These are phyloP conservation scores for Anniella stebbinsi DNA, from an alignment of 2,797 vertebrate species.

Conservation along the genomic window DNA sequence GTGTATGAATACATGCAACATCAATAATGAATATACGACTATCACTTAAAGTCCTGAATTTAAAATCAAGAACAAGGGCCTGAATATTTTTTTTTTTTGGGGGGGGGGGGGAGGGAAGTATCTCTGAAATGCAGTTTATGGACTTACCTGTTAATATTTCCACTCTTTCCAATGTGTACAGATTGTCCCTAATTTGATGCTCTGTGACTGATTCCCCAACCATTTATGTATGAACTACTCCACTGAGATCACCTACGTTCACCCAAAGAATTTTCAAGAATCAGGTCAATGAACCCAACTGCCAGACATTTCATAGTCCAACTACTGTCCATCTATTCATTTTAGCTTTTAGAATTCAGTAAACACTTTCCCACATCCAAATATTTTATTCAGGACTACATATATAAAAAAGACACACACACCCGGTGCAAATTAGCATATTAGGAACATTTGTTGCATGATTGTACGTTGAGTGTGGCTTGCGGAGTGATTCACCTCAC, in stretches of 20 bases:
- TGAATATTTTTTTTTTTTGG: constrained; percentile 3
- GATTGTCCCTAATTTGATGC: neutral
- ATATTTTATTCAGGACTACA: constrained; percentile 4
- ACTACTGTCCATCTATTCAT: neutral
- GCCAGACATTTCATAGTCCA: accelerated
- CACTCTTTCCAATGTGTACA: neutral
- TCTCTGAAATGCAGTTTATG: neutral
- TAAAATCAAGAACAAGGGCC: constrained; percentile 17
- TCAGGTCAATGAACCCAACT: neutral
- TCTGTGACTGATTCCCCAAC: neutral
- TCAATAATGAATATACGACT: constrained; percentile 48
- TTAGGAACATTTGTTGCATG: neutral
- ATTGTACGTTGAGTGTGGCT: too few relatives aligned
- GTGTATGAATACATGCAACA: constrained; percentile 42
- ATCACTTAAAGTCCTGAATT: constrained; percentile 42
- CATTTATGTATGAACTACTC: neutral
- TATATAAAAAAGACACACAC: neutral
- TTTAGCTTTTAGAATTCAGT: constrained; percentile 26
- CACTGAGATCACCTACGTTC: neutral
- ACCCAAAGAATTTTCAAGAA: neutral
- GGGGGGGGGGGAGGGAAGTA: neutral
- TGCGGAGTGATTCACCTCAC: neutral
- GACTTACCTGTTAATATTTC: neutral
- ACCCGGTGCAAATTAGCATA: neutral
- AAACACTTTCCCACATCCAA: neutral